Evolutionary conservation across 2,888 invertebrate genomes (phyloP).

Genomic region (Cantharis flavilabris): DNA sequence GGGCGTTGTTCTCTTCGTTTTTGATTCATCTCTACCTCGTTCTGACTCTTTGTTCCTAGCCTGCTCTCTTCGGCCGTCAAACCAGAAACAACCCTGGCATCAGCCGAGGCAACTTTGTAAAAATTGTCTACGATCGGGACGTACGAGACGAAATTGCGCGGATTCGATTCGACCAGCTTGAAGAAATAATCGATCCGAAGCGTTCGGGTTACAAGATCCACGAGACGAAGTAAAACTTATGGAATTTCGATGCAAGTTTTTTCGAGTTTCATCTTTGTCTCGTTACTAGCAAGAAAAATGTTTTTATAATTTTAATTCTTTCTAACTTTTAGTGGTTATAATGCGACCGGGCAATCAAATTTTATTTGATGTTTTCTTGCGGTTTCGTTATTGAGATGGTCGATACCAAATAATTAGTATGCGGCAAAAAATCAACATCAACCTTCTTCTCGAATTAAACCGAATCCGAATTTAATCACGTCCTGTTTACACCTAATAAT

Average conservation of each 20-base stretch:
- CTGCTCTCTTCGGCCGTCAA: neutral
- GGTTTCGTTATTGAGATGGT: neutral
- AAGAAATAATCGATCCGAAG: conserved; percentile 25
- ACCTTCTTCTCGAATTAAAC: neutral
- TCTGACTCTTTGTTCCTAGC: conserved; percentile 15
- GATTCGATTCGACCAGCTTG: neutral
- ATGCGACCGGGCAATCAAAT: neutral
- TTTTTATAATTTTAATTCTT: conserved; percentile 18
- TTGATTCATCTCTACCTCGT: conserved; percentile 30
- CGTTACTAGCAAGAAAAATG: neutral
- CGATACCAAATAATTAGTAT: neutral
- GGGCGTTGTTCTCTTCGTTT: conserved; percentile 36
- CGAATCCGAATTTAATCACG: neutral
- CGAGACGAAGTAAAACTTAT: conserved; percentile 44
- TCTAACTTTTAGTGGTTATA: conserved; percentile 3
- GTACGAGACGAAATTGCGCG: neutral
- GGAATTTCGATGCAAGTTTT: conserved; percentile 52
- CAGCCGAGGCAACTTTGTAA: neutral
- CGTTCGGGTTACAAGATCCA: conserved; percentile 23
- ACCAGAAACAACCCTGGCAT: neutral
- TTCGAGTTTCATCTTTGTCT: conserved; percentile 36
- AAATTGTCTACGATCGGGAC: neutral
- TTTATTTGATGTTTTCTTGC: neutral
- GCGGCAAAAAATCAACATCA: neutral
- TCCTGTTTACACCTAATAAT: neutral